A percentile compares a stretch with the other conserved stretches of the same genome.
Evolutionary conservation across 2,113 vertebrate genomes (phyloP).

Genomic region (Erinaceus europaeus): DNA sequence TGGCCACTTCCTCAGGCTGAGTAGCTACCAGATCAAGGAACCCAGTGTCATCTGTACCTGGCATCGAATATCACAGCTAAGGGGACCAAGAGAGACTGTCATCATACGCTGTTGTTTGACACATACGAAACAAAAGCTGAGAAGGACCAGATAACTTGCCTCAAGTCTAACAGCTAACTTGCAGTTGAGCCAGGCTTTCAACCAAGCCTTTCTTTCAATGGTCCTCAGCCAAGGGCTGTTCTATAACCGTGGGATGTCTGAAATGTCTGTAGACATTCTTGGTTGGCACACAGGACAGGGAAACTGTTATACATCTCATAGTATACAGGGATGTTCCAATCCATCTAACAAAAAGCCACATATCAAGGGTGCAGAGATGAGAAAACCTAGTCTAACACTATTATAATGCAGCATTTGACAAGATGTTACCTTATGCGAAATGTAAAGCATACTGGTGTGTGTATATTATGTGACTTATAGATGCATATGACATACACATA

Average conservation of each 20-base stretch:
- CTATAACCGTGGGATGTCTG: neutral
- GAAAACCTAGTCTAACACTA: neutral
- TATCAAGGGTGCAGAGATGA: neutral
- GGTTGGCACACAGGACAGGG: neutral
- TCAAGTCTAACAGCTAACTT: neutral
- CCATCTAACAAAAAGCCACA: neutral
- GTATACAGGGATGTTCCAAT: no score
- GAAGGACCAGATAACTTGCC: neutral
- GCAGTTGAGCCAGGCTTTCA: neutral
- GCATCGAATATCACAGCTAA: neutral
- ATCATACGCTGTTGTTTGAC: neutral
- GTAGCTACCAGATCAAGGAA: neutral
- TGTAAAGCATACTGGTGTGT: neutral
- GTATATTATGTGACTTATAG: no score
- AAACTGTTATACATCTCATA: neutral
- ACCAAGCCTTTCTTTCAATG: neutral
- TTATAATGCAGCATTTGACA: neutral
- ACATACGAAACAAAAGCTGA: neutral
- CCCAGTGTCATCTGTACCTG: rapidly evolving
- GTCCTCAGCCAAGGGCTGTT: neutral
- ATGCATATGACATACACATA: neutral
- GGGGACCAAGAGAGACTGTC: neutral
- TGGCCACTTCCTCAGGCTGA: neutral
- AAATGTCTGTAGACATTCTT: neutral
- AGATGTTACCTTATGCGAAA: neutral